Conservation (phyloP, 1,140 invertebrate genomes). For the Ceratoteleas bidentatus region DNA sequence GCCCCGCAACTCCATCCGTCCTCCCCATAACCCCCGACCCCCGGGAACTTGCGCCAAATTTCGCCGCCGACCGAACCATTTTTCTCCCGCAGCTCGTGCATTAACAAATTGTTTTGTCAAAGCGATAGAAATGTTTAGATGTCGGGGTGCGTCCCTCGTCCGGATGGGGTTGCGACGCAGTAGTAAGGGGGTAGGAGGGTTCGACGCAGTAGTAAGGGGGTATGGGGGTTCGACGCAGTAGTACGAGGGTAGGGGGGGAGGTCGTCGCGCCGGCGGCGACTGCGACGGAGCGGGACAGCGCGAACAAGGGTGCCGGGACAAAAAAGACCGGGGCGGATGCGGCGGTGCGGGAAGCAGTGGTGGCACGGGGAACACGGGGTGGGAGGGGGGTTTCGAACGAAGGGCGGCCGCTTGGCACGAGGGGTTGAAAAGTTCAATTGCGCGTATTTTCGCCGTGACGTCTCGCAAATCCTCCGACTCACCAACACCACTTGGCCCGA, state of each 20-base stretch:
- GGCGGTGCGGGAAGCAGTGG: conserved; percentile 51
- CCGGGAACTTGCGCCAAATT: too few relatives aligned
- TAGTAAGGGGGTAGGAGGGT: too few relatives aligned
- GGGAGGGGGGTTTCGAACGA: conserved; percentile 57
- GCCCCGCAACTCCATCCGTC: too few relatives aligned
- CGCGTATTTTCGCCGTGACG: conserved; percentile 80
- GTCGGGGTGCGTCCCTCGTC: conserved; percentile 32
- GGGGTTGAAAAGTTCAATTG: conserved; percentile 81
- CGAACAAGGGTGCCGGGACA: conserved; percentile 80
- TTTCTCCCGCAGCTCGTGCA: conserved; percentile 30
- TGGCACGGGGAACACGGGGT: conserved; percentile 33
- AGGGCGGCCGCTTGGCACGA: conserved; percentile 65
- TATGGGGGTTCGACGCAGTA: too few relatives aligned
- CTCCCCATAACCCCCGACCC: too few relatives aligned
- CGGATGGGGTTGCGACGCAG: too few relatives aligned
- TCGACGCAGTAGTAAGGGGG: too few relatives aligned
- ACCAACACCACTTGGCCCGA: conserved; percentile 63
- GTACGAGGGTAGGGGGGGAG: conserved; percentile 74
- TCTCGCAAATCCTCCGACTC: conserved; percentile 78
- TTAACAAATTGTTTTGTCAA: conserved; percentile 66
- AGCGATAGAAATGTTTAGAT: conserved; percentile 50
- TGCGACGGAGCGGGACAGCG: conserved; percentile 76
- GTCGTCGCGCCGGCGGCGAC: conserved; percentile 47
- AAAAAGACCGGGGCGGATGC: conserved; percentile 72
- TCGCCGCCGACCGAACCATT: background rate